phyloP scores from a whole-genome alignment of 1,140 invertebrate genomes.

The Ladona fulva region DNA sequence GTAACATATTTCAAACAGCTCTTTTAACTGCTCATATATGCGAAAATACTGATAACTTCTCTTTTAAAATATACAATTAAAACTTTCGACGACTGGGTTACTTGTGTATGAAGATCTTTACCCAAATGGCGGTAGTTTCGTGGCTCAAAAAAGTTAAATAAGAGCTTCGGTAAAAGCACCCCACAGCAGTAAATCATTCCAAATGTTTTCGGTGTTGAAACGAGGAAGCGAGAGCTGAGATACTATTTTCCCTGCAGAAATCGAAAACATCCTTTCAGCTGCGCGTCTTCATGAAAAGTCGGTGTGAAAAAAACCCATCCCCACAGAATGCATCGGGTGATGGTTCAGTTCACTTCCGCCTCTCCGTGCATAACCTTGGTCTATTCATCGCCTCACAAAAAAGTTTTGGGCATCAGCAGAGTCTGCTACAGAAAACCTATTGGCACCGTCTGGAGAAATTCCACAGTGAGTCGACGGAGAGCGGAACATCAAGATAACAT shows the following conservation, averaged over 20 bases:
- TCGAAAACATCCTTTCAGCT: background rate
- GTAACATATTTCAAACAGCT: too few relatives aligned
- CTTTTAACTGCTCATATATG: too few relatives aligned
- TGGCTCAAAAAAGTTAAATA: too few relatives aligned
- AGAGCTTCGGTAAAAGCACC: too few relatives aligned
- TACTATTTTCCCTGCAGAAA: background rate
- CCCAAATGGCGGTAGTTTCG: too few relatives aligned
- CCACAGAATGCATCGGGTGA: background rate
- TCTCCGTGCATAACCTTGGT: background rate
- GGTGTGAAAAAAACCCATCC: background rate
- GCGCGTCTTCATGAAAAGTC: background rate
- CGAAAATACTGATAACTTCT: too few relatives aligned
- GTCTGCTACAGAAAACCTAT: background rate
- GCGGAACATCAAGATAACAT: background rate
- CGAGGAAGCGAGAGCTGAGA: too few relatives aligned
- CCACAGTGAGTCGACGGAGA: background rate
- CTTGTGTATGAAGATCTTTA: too few relatives aligned
- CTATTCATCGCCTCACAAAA: background rate
- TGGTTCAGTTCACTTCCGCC: background rate
- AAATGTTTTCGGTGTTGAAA: too few relatives aligned
- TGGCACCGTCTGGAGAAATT: background rate
- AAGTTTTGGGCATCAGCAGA: background rate
- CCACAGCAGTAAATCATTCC: too few relatives aligned
- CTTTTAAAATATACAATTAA: too few relatives aligned
- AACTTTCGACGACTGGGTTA: too few relatives aligned